These are phyloP conservation scores for Apostichopus leukothele DNA, from an alignment of 53 echinoderm and acorn worm genomes.

Conservation along the genomic window DNA sequence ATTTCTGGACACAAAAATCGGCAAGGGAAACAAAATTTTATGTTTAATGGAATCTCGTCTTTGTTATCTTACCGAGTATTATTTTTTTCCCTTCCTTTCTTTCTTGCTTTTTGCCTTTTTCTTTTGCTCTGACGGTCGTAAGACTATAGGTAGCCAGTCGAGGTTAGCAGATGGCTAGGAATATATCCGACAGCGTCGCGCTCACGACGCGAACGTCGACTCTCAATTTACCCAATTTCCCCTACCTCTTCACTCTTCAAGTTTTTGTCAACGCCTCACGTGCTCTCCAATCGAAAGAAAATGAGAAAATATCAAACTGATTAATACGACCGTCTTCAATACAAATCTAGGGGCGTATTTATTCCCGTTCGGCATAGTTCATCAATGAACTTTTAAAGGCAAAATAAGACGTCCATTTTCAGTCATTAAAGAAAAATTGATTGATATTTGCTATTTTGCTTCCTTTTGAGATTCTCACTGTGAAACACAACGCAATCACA, in stretches of 20 bases:
- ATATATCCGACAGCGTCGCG: neutral
- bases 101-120: neutral
- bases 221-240: neutral
- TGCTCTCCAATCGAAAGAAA: neutral
- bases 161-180: conserved; percentile 6
- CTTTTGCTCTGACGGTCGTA: neutral
- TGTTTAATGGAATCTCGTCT: conserved; percentile 5
- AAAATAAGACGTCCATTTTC: neutral
- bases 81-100: neutral
- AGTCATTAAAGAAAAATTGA: conserved; percentile 12
- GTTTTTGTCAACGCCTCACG: conserved; percentile 13
- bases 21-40: conserved; percentile 15
- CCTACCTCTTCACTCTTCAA: conserved; percentile 9
- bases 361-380: conserved; percentile 12
- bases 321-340: neutral
- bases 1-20: conserved; percentile 21
- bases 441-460: neutral
- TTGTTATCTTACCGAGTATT: conserved; percentile 9
- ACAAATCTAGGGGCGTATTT: conserved; percentile 5
- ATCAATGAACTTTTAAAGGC: conserved; percentile 10
- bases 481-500: too few relatives aligned
- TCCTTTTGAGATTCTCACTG: too few relatives aligned
- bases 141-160: neutral
- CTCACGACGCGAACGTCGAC: conserved; percentile 5
- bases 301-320: neutral